Evolutionary conservation across 2,888 invertebrate species (phyloP).

Genomic region (Luperina testacea): DNA sequence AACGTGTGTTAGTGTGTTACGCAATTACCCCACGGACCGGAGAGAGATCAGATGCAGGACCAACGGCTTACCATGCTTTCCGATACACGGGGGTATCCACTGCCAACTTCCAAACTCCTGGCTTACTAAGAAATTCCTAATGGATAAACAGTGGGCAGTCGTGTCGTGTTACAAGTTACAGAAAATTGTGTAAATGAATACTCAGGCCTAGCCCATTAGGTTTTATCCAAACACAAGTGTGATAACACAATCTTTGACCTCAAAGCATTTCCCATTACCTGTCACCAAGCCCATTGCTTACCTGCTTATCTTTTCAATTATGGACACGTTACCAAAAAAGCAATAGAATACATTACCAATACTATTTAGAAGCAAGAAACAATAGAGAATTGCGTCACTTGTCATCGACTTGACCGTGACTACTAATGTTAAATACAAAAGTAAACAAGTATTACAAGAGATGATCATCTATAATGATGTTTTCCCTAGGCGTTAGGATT

Average conservation of each 20-base stretch:
- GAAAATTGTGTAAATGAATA: not conserved
- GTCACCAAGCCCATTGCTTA: not conserved
- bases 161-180: not conserved
- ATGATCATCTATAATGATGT: slow-evolving; percentile 12
- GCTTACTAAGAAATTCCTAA: too few relatives aligned
- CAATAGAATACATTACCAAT: not conserved
- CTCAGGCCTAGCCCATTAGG: not conserved
- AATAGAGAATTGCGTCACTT: slow-evolving; percentile 2
- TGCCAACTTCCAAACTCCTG: too few relatives aligned
- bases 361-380: not conserved
- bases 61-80: too few relatives aligned
- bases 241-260: slow-evolving; percentile 27
- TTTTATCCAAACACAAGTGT: not conserved
- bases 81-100: too few relatives aligned
- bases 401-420: slow-evolving; percentile 16
- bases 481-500: slow-evolving; percentile 18
- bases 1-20: too few relatives aligned
- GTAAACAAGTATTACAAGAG: slow-evolving; percentile 15
- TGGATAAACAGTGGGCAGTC: too few relatives aligned
- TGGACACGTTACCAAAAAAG: not conserved
- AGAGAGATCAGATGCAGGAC: too few relatives aligned
- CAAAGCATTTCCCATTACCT: not conserved
- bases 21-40: too few relatives aligned
- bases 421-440: slow-evolving; percentile 8
- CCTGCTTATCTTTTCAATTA: slow-evolving; percentile 5